These are phyloP conservation scores for Hemicrepidius hirtus DNA, from an alignment of 2,888 invertebrate species.

Conservation along the genomic window DNA sequence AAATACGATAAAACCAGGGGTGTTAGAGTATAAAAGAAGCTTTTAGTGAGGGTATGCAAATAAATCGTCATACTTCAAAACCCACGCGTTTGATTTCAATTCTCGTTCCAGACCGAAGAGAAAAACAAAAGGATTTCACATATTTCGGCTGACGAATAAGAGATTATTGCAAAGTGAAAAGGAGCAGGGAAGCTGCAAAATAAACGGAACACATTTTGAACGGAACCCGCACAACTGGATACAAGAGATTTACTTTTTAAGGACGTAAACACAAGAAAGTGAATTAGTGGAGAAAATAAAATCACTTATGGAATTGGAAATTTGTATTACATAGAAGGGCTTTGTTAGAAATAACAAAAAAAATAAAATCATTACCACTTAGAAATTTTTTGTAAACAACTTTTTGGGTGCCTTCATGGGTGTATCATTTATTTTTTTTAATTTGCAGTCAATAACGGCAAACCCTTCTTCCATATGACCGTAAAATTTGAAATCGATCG, in stretches of 20 bases:
- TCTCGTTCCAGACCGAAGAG: not conserved
- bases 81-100: slow-evolving; percentile 17
- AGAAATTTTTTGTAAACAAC: no score
- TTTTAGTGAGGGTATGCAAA: slow-evolving; percentile 15
- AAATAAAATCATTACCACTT: no score
- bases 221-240: not conserved
- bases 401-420: no score
- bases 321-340: no score
- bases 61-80: slow-evolving; percentile 9
- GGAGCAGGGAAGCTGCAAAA: slow-evolving; percentile 2
- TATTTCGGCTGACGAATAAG: not conserved
- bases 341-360: no score
- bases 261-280: not conserved
- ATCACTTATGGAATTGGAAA: not conserved
- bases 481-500: no score
- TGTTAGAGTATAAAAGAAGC: slow-evolving; percentile 12
- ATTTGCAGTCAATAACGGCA: no score
- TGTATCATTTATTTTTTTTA: no score
- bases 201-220: not conserved
- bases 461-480: no score
- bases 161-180: slow-evolving; percentile 13
- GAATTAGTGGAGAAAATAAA: not conserved
- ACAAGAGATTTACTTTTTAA: slow-evolving; percentile 9
- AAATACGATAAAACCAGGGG: not conserved
- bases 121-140: slow-evolving; percentile 16